Evolutionary conservation across 2,797 vertebrate species (phyloP).

Genomic region (Ispidina picta): DNA sequence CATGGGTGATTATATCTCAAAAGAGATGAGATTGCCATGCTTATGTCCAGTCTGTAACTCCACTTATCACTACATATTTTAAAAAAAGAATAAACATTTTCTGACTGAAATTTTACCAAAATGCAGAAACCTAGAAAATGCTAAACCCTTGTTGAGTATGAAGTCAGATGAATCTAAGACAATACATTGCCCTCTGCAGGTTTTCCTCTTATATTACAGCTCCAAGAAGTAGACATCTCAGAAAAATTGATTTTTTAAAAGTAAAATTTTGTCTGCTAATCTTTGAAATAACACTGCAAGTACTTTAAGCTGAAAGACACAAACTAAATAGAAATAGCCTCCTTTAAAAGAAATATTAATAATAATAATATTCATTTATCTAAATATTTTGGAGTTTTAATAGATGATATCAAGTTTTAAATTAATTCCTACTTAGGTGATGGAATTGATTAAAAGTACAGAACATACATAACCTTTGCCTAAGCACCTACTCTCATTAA

Average conservation of each 20-base stretch:
- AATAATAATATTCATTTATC: neutral
- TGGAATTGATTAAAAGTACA: neutral
- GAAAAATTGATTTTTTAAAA: neutral
- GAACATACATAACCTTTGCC: neutral
- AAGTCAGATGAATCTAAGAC: constrained; percentile 1
- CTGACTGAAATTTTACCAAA: neutral
- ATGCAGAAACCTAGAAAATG: neutral
- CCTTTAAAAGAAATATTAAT: neutral
- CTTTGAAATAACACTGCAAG: neutral
- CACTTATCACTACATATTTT: neutral
- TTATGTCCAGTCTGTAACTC: neutral
- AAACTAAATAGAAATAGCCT: neutral
- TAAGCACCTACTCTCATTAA: neutral
- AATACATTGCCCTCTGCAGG: constrained; percentile 68
- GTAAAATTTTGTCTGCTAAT: neutral
- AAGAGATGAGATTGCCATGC: neutral
- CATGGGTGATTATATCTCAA: neutral
- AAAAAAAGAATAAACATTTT: neutral
- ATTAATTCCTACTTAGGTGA: neutral
- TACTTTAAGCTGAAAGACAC: neutral
- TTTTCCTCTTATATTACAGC: neutral
- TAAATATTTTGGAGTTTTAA: neutral
- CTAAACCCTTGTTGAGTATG: neutral
- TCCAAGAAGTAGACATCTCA: neutral
- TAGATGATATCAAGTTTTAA: neutral